Evolutionary conservation across 2,113 vertebrate genomes (phyloP).

Genomic region (Sakesphorus luctuosus): DNA sequence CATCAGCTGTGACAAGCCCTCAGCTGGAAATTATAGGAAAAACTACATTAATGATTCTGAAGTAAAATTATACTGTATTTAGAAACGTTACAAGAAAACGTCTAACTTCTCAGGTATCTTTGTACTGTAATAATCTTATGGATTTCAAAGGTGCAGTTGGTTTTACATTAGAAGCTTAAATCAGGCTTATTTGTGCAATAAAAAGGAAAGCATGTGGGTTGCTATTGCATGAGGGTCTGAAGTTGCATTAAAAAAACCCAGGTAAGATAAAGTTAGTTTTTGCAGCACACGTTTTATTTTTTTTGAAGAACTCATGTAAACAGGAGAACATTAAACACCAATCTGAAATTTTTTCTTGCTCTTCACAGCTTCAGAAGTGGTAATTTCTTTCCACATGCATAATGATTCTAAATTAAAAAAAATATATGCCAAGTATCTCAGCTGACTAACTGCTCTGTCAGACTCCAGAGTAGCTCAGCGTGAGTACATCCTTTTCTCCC

Average conservation of each 20-base stretch:
- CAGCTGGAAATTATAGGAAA: not conserved
- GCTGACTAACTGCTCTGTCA: not conserved
- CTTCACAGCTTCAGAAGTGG: not conserved
- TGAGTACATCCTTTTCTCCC: not conserved
- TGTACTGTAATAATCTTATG: not conserved
- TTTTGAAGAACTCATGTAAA: not conserved
- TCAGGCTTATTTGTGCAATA: not conserved
- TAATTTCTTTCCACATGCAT: not conserved
- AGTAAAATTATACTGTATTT: not conserved
- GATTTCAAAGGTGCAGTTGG: not conserved
- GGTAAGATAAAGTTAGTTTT: not conserved
- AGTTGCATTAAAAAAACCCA: not conserved
- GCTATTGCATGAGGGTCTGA: not conserved
- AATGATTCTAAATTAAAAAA: not conserved
- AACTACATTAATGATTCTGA: not conserved
- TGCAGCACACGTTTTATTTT: not conserved
- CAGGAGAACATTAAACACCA: not conserved
- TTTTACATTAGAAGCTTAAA: not conserved
- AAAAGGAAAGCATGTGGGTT: not conserved
- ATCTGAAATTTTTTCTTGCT: not conserved
- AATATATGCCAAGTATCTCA: not conserved
- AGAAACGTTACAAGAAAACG: not conserved
- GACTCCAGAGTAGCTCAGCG: not conserved
- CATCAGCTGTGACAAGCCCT: slow-evolving; percentile 2
- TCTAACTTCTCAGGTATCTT: not conserved